phyloP scores from a whole-genome alignment of 2,888 invertebrate genomes.

The Andrena fulva region DNA sequence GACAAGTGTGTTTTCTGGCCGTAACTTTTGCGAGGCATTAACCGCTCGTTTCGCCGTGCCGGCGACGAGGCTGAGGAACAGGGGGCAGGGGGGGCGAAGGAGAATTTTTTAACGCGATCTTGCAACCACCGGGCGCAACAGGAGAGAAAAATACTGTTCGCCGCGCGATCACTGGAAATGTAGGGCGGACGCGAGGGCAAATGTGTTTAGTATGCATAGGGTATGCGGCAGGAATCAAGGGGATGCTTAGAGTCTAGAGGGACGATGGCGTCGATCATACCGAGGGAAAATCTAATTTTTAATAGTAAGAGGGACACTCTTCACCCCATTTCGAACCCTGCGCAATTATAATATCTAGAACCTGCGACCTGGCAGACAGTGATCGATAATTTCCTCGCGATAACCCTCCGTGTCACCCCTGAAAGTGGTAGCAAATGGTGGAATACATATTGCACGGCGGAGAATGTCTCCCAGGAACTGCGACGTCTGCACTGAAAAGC shows the following conservation, averaged over 20 bases:
- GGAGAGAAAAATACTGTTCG: conserved; percentile 15
- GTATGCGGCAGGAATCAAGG: not conserved
- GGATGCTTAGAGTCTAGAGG: not conserved
- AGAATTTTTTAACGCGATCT: conserved; percentile 33
- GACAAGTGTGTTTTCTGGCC: conserved; percentile 66
- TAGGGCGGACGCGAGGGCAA: conserved; percentile 1
- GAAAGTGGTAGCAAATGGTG: no score
- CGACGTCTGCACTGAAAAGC: conserved; percentile 6
- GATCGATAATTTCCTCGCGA: no score
- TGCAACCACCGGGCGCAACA: conserved; percentile 7
- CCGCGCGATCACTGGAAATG: not conserved
- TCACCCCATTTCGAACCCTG: no score
- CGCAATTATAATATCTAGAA: no score
- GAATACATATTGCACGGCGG: conserved; percentile 2
- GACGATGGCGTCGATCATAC: not conserved
- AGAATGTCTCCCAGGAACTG: not conserved
- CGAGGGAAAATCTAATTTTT: no score
- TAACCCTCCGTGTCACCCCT: no score
- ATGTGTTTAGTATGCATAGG: not conserved
- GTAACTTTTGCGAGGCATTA: conserved; percentile 70
- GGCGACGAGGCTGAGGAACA: conserved; percentile 35
- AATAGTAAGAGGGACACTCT: no score
- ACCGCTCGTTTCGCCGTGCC: conserved; percentile 62
- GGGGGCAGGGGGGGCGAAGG: conserved; percentile 1
- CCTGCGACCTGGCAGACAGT: no score